These are phyloP conservation scores for Ammospiza nelsoni DNA, from an alignment of 2,113 vertebrate genomes.

Conservation along the genomic window DNA sequence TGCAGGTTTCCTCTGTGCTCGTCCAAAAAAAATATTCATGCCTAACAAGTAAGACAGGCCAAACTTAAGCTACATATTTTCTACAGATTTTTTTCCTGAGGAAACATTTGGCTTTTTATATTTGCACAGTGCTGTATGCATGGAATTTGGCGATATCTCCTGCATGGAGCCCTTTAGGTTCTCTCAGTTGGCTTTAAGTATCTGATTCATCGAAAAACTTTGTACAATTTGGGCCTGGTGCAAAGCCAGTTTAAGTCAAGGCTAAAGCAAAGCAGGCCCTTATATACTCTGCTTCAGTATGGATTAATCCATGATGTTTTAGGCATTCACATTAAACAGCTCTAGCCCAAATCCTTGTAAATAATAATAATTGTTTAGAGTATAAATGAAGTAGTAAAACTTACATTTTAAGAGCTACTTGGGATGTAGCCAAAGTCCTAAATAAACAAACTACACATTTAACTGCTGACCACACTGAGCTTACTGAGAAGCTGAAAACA, in stretches of 20 bases:
- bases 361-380: constrained; percentile 18
- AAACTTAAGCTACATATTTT: background rate
- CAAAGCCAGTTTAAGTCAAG: background rate
- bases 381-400: constrained; percentile 27
- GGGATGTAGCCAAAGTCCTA: background rate
- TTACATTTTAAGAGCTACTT: constrained; percentile 25
- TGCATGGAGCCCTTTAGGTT: background rate
- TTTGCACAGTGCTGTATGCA: background rate
- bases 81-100: background rate
- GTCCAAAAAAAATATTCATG: background rate
- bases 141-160: background rate
- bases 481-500: background rate
- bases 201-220: background rate
- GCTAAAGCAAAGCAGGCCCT: background rate
- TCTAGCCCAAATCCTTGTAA: constrained; percentile 19
- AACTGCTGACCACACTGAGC: background rate
- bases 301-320: background rate
- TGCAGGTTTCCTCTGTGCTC: background rate
- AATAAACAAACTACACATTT: background rate
- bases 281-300: background rate
- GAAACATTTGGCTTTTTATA: background rate
- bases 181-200: background rate
- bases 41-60: background rate
- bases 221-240: background rate
- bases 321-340: background rate